Base-by-base conservation (phyloP, 2,113 vertebrate species). In the Piprites chloris region DNA sequence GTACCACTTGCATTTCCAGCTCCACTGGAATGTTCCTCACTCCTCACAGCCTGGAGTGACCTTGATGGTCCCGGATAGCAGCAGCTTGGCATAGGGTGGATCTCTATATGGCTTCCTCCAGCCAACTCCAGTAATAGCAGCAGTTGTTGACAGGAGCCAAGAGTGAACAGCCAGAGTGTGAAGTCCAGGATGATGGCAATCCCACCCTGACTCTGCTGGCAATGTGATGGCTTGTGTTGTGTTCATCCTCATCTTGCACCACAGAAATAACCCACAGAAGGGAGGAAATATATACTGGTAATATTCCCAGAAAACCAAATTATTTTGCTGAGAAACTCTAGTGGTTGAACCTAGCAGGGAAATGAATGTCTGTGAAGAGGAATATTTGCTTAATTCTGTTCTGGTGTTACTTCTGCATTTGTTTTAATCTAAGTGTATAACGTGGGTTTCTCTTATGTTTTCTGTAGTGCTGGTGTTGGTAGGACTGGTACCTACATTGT, bases 401-500 rank as follows among this genome's bases (percentile, higher is more conserved):
- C 69, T 85, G 22, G 53, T 58, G 44, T 72, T 63, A 22, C n/a
- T 42, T 65, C 32, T 23, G 6, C 27, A 3, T 67, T 68, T 61
- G 7, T 50, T 91, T 85, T 59, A 41, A 41, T 77, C 55, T 23
- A 6, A 5, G 28, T 80, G 66, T 41, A 9, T 82, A n/a, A 56
- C 19, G 22, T 52, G 12, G 17, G 5, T 87, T 87, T 94, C 53
- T 95, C n/a, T 92, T 73, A 3, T 41, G 6, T 96, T 37, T 89
- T 91, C 85, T 95, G 2, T 92, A 99, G 99, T 74, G 99, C 99
- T 82, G 99, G 99, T 58, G 99, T 99, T 87, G 99, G 99, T 88
- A 98, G 99, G 95, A 99, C 99, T 44, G 99, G 99, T 97, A 99
- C 99, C 56, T 99, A 99, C 97, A 99, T 99, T 74, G 99, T 99